A percentile compares a stretch with the other conserved stretches of the same genome.
Conservation (phyloP, 2,113 vertebrate species). For the Tyrannus savana region DNA sequence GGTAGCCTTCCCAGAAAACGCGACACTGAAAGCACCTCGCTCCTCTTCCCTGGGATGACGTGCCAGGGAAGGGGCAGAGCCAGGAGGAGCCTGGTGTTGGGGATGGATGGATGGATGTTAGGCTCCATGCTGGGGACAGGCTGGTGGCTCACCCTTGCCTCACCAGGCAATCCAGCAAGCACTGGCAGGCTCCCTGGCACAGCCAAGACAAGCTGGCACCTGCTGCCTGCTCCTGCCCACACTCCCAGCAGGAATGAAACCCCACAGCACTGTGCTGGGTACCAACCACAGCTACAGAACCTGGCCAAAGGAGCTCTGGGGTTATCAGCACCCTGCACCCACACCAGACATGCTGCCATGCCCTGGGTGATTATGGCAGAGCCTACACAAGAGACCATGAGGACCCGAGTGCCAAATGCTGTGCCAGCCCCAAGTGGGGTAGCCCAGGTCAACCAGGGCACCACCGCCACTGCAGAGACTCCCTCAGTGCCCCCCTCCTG, state of each 20-base stretch:
- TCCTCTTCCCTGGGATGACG: background rate
- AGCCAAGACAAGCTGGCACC: background rate
- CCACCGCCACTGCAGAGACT: background rate
- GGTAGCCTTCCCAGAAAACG: background rate
- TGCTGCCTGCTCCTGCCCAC: fast-evolving
- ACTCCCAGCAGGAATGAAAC: background rate
- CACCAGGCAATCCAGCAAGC: background rate
- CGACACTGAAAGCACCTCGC: background rate
- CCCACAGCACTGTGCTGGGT: fast-evolving
- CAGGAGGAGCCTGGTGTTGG: fast-evolving
- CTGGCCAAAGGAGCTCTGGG: background rate
- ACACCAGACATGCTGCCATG: background rate
- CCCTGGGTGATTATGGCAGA: fast-evolving
- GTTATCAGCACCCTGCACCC: background rate
- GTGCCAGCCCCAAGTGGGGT: background rate
- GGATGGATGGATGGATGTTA: background rate
- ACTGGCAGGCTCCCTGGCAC: background rate
- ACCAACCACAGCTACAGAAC: background rate
- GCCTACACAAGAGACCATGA: background rate
- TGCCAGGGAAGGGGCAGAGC: background rate
- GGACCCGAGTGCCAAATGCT: fast-evolving
- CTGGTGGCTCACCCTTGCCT: background rate
- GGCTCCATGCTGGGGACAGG: background rate
- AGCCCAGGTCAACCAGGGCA: fast-evolving
- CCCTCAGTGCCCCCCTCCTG: fast-evolving